These are phyloP conservation scores for Orthosia incerta DNA, from an alignment of 2,888 invertebrate species.

Conservation along the genomic window DNA sequence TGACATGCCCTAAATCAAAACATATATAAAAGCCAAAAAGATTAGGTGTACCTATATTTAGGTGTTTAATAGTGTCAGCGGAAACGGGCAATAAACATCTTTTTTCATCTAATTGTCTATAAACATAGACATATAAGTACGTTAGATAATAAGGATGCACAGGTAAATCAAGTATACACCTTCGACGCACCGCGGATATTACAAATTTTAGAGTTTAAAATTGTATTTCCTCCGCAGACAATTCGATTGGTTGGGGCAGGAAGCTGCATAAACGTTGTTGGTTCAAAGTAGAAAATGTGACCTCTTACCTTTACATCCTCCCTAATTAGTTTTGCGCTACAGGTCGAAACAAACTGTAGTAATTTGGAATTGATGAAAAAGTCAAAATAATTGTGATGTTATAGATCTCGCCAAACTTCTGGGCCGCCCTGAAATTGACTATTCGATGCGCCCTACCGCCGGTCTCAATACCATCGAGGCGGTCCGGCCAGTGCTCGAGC, in stretches of 20 bases:
- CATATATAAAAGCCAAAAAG: no score
- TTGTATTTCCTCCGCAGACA: conserved; percentile 66
- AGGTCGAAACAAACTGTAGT: background rate
- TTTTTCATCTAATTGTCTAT: no score
- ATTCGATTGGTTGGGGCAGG: conserved; percentile 59
- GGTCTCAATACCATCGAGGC: no score
- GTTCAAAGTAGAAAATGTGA: background rate
- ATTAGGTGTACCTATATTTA: no score
- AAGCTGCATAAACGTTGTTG: conserved; percentile 15
- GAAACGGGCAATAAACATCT: background rate
- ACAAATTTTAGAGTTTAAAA: conserved; percentile 48
- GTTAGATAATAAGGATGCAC: background rate
- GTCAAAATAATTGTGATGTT: background rate
- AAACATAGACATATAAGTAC: background rate
- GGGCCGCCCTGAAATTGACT: no score
- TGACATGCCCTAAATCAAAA: no score
- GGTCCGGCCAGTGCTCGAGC: no score
- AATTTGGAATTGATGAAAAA: background rate
- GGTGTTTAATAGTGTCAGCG: no score
- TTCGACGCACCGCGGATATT: conserved; percentile 53
- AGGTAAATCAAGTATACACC: conserved; percentile 4
- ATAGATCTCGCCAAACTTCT: no score
- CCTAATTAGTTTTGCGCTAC: background rate
- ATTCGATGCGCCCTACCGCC: no score
- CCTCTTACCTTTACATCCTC: background rate